Evolutionary conservation across 2,797 vertebrate species (phyloP).

Genomic region (Oryzias sinensis): DNA sequence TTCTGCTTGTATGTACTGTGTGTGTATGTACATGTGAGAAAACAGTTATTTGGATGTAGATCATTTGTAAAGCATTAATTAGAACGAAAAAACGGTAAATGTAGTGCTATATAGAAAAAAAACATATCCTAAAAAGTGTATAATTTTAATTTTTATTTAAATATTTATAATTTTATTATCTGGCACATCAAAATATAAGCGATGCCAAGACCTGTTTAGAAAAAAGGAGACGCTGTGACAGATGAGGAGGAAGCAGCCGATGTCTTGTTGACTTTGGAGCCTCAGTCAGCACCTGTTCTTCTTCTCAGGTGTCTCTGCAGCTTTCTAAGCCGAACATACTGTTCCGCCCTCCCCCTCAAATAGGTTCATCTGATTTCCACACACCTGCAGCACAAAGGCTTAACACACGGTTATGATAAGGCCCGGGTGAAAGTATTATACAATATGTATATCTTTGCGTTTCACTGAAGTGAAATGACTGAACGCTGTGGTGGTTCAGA

Average conservation of each 20-base stretch:
- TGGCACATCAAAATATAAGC: not conserved
- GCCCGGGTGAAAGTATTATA: not conserved
- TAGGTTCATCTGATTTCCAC: constrained; percentile 21
- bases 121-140: too few relatives aligned
- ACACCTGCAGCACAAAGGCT: constrained; percentile 3
- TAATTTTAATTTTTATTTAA: too few relatives aligned
- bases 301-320: constrained; percentile 47
- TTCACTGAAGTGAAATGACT: constrained; percentile 20
- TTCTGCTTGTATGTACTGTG: too few relatives aligned
- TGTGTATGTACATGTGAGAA: too few relatives aligned
- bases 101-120: not conserved
- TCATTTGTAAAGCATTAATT: too few relatives aligned
- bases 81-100: too few relatives aligned
- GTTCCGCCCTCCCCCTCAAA: constrained; percentile 1
- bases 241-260: not conserved
- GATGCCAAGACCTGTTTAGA: constrained; percentile 5
- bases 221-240: not conserved
- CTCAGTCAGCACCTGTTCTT: constrained; percentile 42
- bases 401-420: not conserved
- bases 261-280: constrained; percentile 5
- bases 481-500: constrained; percentile 8
- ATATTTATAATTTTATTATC: not conserved
- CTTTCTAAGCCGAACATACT: constrained; percentile 47
- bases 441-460: not conserved
- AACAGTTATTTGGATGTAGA: too few relatives aligned